Conservation (phyloP, 2,797 vertebrate genomes). For the Bucorvus abyssinicus region DNA sequence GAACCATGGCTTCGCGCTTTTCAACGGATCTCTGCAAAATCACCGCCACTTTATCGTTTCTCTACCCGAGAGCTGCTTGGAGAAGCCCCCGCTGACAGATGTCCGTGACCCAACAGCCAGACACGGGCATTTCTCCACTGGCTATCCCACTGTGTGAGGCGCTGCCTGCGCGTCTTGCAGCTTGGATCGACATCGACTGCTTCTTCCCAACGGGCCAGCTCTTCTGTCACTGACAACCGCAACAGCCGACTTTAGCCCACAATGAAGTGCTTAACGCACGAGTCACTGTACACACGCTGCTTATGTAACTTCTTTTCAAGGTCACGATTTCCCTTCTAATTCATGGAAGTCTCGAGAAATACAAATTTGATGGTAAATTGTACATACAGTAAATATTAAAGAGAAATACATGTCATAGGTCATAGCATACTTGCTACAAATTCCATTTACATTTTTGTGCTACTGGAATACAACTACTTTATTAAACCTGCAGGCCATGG, state of each 20-base stretch:
- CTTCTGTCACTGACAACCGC: fast-evolving
- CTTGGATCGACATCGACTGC: not conserved
- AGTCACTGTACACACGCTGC: fast-evolving
- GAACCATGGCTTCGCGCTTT: not conserved
- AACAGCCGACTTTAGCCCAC: not conserved
- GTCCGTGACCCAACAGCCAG: not conserved
- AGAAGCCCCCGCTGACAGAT: not conserved
- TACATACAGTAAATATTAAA: fast-evolving
- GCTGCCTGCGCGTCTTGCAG: not conserved
- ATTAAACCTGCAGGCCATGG: fast-evolving
- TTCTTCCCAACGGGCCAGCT: not conserved
- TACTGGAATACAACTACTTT: not conserved
- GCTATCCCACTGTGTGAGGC: not conserved
- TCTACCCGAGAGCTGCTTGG: no score
- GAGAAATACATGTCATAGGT: fast-evolving
- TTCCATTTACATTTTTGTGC: no score
- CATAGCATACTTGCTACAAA: fast-evolving
- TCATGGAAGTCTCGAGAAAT: not conserved
- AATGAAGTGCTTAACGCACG: fast-evolving
- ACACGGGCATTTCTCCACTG: not conserved
- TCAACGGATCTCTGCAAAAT: not conserved
- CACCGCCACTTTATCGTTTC: fast-evolving
- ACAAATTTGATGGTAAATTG: not conserved
- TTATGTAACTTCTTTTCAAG: not conserved
- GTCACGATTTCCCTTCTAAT: not conserved